Conservation (phyloP, 2,888 invertebrate species). For the Rhingia campestris region DNA sequence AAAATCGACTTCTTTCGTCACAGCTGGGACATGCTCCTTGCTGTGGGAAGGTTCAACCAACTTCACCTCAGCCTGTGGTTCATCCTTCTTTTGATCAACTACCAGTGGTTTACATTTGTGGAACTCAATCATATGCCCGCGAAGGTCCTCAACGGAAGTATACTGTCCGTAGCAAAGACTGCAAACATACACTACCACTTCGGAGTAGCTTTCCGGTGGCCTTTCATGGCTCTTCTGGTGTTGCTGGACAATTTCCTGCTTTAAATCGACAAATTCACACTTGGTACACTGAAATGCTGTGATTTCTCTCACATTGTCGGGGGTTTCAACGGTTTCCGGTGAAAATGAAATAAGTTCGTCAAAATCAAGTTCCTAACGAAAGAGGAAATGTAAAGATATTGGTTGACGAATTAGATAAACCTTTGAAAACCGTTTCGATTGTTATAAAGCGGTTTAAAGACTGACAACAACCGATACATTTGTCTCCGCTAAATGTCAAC, state of each 20-base stretch:
- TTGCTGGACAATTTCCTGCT: slow-evolving; percentile 55
- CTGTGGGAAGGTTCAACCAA: slow-evolving; percentile 6
- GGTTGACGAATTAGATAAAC: slow-evolving; percentile 15
- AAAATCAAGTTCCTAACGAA: slow-evolving; percentile 68
- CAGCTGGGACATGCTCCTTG: neutral
- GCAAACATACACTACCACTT: slow-evolving; percentile 74
- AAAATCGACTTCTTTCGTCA: slow-evolving; percentile 36
- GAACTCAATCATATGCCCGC: slow-evolving; percentile 80
- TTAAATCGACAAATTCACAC: slow-evolving; percentile 65
- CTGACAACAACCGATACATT: neutral
- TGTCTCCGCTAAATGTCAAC: neutral
- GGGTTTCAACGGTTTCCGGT: slow-evolving; percentile 54
- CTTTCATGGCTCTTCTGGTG: slow-evolving; percentile 53
- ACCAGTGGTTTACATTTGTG: slow-evolving; percentile 77
- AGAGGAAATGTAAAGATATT: neutral
- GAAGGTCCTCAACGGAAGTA: slow-evolving; percentile 78
- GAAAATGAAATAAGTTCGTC: slow-evolving; percentile 59
- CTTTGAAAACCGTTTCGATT: neutral
- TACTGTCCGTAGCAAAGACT: slow-evolving; percentile 78
- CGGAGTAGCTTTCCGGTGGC: slow-evolving; percentile 26
- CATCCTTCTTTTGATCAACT: slow-evolving; percentile 50
- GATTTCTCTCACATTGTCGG: slow-evolving; percentile 53
- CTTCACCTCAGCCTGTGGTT: slow-evolving; percentile 8
- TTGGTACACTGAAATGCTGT: slow-evolving; percentile 71
- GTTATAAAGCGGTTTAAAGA: neutral